Conservation (phyloP, 2,888 invertebrate species). For the Harpagoxenus sublaevis region DNA sequence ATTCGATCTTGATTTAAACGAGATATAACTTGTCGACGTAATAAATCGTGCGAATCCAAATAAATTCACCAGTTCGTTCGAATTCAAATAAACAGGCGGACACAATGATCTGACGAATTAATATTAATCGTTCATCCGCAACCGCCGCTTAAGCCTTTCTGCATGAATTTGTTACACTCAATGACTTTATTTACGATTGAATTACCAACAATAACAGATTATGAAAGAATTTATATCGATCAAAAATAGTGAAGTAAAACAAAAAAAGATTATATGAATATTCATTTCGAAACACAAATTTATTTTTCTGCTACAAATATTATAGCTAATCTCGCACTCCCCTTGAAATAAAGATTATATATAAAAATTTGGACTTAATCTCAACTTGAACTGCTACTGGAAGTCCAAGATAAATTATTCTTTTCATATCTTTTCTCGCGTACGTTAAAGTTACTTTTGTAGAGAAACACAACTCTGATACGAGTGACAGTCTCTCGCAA, state of each 20-base stretch:
- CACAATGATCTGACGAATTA: slow-evolving; percentile 45
- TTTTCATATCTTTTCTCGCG: not conserved
- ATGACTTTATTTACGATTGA: slow-evolving; percentile 34
- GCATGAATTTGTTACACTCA: slow-evolving; percentile 44
- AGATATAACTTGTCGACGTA: slow-evolving; percentile 50
- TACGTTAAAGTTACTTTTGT: not conserved
- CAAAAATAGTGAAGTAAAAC: not conserved
- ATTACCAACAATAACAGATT: slow-evolving; percentile 24
- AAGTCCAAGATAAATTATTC: not conserved
- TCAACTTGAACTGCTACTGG: not conserved
- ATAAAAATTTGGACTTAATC: not conserved
- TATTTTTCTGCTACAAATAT: not conserved
- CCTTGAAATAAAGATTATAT: not conserved
- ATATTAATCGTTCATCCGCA: slow-evolving; percentile 44
- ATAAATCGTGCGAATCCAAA: slow-evolving; percentile 41
- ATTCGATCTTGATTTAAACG: slow-evolving; percentile 42
- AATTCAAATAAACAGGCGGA: slow-evolving; percentile 44
- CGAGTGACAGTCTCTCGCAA: not conserved
- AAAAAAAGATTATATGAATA: not conserved
- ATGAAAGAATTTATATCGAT: not conserved
- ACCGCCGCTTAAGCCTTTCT: slow-evolving; percentile 41
- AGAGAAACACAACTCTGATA: not conserved
- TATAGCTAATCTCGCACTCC: not conserved
- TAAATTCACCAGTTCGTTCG: slow-evolving; percentile 29
- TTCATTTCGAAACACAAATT: slow-evolving; percentile 18